Evolutionary conservation across 2,888 invertebrate species (phyloP), one percentile per base, ranked within the genome.

Genomic region (Acholoe squamosa): DNA sequence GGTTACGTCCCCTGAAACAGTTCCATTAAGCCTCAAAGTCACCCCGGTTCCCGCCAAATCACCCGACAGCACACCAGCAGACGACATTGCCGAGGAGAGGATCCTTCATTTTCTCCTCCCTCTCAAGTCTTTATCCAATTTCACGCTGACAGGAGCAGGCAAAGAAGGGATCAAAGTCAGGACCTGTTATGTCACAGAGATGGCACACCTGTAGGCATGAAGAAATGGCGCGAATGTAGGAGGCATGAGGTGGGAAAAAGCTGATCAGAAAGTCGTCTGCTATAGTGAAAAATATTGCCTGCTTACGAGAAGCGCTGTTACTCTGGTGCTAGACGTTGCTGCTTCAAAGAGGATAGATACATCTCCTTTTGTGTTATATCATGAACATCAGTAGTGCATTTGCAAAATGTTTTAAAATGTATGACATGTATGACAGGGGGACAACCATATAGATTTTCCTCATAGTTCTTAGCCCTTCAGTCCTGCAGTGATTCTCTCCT

Each of bases 1-100:
- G 43, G 80, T 80, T 33, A 43, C 80, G 33, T 80, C 80, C 34
- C n/a, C 80, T 43, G 34, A 43, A 80, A 80, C 80, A 80, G 71
- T 80, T 80, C 80, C 80, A 80, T 80, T 80, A 80, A 80, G 19
- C 80, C 80, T 80, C 80, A 80, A 80, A 80, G 80, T 80, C 80
- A n/a, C 43, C 80, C n/a, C 19, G n/a, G 76, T 43, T 80, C 80
- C 34, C 80, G 80, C 43, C 80, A 80, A 80, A 43, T 34, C 43
- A 43, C 33, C 80, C 43, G 25, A 28, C 71, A 25, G 71, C 28
- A 28, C 43, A 14, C 22, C 28, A 71, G 71, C 71, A 28, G 71
- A 28, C 71, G 71, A 71, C 71, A 71, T 7, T n/a, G 61, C 61
- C 22, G n/a, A 61, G 61, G 5, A n/a, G 71, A 7, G 61, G 71